Conservation (phyloP, 2,113 vertebrate genomes). For the Antidorcas marsupialis region DNA sequence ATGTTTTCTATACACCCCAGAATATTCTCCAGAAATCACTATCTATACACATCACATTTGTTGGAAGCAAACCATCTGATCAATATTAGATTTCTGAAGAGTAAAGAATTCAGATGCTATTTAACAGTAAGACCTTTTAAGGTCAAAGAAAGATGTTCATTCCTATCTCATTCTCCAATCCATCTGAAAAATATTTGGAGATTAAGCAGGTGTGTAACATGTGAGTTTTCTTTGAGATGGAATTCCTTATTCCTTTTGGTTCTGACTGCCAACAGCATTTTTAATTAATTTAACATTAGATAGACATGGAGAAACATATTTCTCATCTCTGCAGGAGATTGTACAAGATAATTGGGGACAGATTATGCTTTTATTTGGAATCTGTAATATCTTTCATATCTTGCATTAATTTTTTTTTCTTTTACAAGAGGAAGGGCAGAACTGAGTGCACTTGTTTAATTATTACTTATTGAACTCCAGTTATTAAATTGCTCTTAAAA, state of each 20-base stretch:
- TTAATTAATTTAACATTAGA: slow-evolving; percentile 59
- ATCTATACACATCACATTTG: not conserved
- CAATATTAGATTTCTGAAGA: slow-evolving; percentile 30
- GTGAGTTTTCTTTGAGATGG: slow-evolving; percentile 49
- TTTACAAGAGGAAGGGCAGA: not conserved
- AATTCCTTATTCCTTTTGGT: slow-evolving; percentile 36
- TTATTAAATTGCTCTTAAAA: not conserved
- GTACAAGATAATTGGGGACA: slow-evolving; percentile 20
- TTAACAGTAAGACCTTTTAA: slow-evolving; percentile 33
- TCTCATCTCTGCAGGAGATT: slow-evolving; percentile 37
- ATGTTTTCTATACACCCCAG: not conserved
- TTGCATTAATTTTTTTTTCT: not conserved
- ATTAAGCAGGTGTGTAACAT: slow-evolving; percentile 53
- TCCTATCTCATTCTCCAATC: slow-evolving; percentile 27
- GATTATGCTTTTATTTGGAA: slow-evolving; percentile 25
- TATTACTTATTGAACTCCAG: not conserved
- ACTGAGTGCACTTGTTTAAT: not conserved
- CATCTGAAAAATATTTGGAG: slow-evolving; percentile 54
- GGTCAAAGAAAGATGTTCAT: slow-evolving; percentile 15
- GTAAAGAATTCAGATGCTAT: slow-evolving; percentile 47
- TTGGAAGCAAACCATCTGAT: slow-evolving; percentile 33
- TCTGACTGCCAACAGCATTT: slow-evolving; percentile 12
- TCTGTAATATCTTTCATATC: not conserved
- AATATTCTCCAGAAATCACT: not conserved
- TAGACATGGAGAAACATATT: slow-evolving; percentile 24